phyloP scores from a whole-genome alignment of 2,888 invertebrate species.

The Trilocha varians region DNA sequence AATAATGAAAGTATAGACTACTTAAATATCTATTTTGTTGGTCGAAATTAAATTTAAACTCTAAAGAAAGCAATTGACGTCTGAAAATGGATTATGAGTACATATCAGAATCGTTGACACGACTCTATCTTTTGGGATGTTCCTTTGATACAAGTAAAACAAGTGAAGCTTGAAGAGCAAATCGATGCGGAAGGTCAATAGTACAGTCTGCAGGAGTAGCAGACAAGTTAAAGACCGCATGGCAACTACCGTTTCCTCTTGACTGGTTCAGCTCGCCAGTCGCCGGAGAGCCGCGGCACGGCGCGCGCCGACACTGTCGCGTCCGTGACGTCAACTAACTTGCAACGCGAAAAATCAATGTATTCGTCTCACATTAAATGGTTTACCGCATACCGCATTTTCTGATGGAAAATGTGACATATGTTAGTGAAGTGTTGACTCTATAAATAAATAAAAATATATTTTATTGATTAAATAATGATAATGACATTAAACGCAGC shows the following conservation, averaged over 20 bases:
- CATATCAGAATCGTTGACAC: too few relatives aligned
- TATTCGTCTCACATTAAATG: conserved; percentile 50
- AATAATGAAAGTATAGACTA: too few relatives aligned
- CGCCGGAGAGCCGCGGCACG: conserved; percentile 61
- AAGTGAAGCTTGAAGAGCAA: conserved; percentile 17
- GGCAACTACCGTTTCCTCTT: conserved; percentile 61
- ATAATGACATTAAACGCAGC: conserved; percentile 35
- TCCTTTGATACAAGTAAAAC: not conserved
- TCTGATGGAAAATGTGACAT: conserved; percentile 59
- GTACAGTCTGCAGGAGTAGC: conserved; percentile 30
- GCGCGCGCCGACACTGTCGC: conserved; percentile 64
- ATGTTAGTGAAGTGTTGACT: conserved; percentile 62
- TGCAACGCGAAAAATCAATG: conserved; percentile 69
- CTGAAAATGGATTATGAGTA: too few relatives aligned
- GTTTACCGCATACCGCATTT: conserved; percentile 72
- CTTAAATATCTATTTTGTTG: too few relatives aligned
- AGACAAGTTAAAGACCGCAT: conserved; percentile 45
- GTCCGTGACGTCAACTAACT: conserved; percentile 58
- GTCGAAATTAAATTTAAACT: too few relatives aligned
- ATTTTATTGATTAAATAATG: conserved; percentile 26
- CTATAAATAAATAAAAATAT: conserved; percentile 20
- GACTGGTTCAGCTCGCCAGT: conserved; percentile 41
- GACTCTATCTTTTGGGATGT: not conserved
- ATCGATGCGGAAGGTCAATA: conserved; percentile 58
- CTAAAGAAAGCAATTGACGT: too few relatives aligned